Base-by-base conservation (phyloP, 2,797 vertebrate genomes). In the Cirrhinus molitorella region DNA sequence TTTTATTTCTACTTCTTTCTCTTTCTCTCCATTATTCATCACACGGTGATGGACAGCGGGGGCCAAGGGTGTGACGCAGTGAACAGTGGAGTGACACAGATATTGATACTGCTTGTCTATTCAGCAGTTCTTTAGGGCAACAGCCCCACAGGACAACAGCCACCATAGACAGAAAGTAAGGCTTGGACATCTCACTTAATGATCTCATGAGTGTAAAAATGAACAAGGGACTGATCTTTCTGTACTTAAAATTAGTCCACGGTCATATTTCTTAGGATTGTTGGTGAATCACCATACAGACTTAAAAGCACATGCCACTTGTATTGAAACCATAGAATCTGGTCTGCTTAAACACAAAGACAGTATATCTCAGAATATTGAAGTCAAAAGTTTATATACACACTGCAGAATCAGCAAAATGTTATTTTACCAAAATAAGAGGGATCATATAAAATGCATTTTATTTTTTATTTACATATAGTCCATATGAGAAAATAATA, bases 11-110 rank as follows among this genome's bases (percentile, higher is more conserved):
- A 31, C 80, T 79, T 61, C 81, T 43, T 43, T 61, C 45, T 84
- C 17, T 67, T 85, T 68, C 25, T 61, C 21, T 65, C 77, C n/a
- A 80, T 86, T 86, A 78, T 80, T 83, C 47, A 80, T 70, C 84
- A 59, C 53, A 73, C 40, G 34, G 73, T 63, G 75, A 55, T 63
- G 66, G 80, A 84, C 85, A 87, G 85, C 53, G 40, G 47, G 40
- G 68, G n/a, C 23, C 10, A 65, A 61, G 25, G 75, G 76, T 75
- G 67, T 72, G 71, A 81, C 3, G 72, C 68, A 53, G 67, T 63
- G 37, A 59, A 57, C 73, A 75, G 47, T 70, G n/a, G 59, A 82
- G 14, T 47, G 79, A 45, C 68, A 66, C 72, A 61, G 84, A 88
- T 87, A 84, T 81, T 73, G 84, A 83, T 83, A 78, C 65, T 37